phyloP scores from a whole-genome alignment of 2,113 vertebrate genomes.

The Paraplagusia blochii region DNA sequence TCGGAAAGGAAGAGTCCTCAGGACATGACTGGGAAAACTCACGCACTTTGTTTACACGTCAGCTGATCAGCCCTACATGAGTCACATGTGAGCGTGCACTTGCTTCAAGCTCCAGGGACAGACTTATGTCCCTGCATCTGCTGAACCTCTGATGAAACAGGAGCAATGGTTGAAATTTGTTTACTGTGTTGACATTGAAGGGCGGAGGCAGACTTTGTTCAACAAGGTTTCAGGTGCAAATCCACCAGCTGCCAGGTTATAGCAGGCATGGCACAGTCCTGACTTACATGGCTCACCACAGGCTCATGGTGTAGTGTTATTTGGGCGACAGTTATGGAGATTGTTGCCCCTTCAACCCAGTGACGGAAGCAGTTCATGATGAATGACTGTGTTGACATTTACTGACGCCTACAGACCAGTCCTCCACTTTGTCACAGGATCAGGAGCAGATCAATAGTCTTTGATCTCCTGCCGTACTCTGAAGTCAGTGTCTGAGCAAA shows the following conservation, averaged over 20 bases:
- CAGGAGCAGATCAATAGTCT: slow-evolving; percentile 34
- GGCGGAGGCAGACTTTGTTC: too few species aligned
- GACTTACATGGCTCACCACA: too few species aligned
- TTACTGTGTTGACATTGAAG: too few species aligned
- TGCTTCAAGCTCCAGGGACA: slow-evolving; percentile 24
- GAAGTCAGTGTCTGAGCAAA: slow-evolving; percentile 23
- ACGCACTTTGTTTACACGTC: slow-evolving; percentile 10
- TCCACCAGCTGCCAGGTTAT: too few species aligned
- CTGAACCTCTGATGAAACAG: not conserved
- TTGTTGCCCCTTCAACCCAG: too few species aligned
- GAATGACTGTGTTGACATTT: slow-evolving; percentile 4
- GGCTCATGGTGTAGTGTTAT: too few species aligned
- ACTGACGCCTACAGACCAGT: not conserved
- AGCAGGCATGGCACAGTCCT: too few species aligned
- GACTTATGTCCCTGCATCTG: slow-evolving; percentile 22
- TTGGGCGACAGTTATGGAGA: too few species aligned
- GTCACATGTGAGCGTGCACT: not conserved
- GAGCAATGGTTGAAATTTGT: too few species aligned
- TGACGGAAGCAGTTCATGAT: too few species aligned
- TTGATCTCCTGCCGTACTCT: slow-evolving; percentile 25
- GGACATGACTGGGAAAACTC: slow-evolving; percentile 17
- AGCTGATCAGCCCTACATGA: slow-evolving; percentile 26
- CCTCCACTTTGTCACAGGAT: not conserved
- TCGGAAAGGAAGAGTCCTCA: slow-evolving; percentile 10
- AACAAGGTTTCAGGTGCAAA: too few species aligned